Evolutionary conservation across 1,140 invertebrate species (phyloP).

Genomic region (Bombus breviceps): DNA sequence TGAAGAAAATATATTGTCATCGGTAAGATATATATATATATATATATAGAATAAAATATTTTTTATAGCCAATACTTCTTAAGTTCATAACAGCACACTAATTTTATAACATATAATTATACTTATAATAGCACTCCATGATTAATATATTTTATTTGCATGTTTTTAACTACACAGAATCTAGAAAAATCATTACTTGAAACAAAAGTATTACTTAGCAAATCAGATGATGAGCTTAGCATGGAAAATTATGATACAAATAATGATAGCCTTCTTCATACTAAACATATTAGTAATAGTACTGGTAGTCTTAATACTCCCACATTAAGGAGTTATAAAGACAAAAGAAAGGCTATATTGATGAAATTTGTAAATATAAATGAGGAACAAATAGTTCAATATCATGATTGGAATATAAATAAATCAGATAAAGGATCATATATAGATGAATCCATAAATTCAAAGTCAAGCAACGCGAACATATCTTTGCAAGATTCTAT

Average conservation of each 20-base stretch:
- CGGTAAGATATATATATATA: conserved; percentile 68
- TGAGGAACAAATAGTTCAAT: conserved; percentile 48
- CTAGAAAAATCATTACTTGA: conserved; percentile 70
- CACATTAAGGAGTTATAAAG: conserved; percentile 59
- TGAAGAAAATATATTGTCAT: conserved; percentile 79
- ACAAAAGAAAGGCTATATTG: conserved; percentile 61
- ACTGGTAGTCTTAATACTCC: conserved; percentile 76
- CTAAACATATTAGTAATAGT: conserved; percentile 78
- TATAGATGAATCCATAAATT: conserved; percentile 22
- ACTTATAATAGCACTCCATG: not conserved
- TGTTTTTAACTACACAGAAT: conserved; percentile 64
- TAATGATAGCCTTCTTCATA: conserved; percentile 71
- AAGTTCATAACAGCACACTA: conserved; percentile 27
- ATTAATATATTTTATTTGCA: conserved; percentile 30
- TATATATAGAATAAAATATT: not conserved
- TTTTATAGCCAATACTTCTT: conserved; percentile 1
- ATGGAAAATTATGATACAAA: conserved; percentile 72
- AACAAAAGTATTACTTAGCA: conserved; percentile 75
- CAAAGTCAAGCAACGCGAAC: conserved; percentile 12
- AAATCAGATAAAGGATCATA: conserved; percentile 29
- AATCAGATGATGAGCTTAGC: conserved; percentile 80
- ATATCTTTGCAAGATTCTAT: conserved; percentile 36
- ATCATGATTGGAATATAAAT: conserved; percentile 3
- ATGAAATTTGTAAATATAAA: conserved; percentile 70
- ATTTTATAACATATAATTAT: conserved; percentile 37